Evolutionary conservation across 2,113 vertebrate genomes (phyloP).

Genomic region (Neolamprologus tretocephalus): DNA sequence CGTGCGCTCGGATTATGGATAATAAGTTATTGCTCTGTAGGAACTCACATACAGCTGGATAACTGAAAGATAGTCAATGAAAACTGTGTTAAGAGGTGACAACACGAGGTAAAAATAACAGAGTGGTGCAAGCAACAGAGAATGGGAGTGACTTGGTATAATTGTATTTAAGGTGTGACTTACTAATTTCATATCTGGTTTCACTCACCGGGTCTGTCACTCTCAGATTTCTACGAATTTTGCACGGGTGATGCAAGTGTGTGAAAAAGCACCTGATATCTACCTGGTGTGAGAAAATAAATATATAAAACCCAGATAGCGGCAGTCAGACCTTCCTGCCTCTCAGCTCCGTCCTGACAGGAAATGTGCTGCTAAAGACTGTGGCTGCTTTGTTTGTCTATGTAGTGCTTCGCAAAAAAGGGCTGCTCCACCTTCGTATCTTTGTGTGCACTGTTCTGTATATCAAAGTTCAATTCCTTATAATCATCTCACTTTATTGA

Average conservation of each 20-base stretch:
- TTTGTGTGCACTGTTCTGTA: neutral
- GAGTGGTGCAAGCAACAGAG: neutral
- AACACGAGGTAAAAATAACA: neutral
- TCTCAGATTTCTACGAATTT: slow-evolving; percentile 26
- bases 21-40: slow-evolving; percentile 99
- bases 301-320: neutral
- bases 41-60: slow-evolving; percentile 98
- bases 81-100: neutral
- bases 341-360: neutral
- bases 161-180: neutral
- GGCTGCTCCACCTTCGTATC: neutral
- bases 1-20: slow-evolving; percentile 97
- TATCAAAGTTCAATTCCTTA: neutral
- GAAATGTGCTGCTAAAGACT: neutral
- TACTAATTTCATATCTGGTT: neutral
- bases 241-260: slow-evolving; percentile 35
- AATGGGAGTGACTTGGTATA: neutral
- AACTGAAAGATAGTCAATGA: slow-evolving; percentile 71
- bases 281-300: slow-evolving; percentile 18
- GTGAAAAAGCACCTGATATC: slow-evolving; percentile 18
- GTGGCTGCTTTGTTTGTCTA: neutral
- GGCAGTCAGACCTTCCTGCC: slow-evolving; percentile 5
- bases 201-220: neutral
- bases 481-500: neutral
- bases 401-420: neutral